These are phyloP conservation scores for Megalops cyprinoides DNA, from an alignment of 2,797 vertebrate genomes.

Conservation along the genomic window DNA sequence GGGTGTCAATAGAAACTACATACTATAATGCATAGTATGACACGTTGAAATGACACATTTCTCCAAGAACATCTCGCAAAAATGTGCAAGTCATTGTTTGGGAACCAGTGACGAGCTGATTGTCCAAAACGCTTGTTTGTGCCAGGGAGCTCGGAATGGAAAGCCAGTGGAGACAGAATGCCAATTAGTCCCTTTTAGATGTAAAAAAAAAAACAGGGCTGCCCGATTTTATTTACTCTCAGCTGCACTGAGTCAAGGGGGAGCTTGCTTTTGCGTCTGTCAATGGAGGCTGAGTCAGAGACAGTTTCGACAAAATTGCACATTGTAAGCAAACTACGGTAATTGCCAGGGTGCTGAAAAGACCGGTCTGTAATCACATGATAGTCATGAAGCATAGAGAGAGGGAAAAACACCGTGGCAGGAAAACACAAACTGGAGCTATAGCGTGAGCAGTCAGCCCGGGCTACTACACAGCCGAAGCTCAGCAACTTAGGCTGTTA, in stretches of 20 bases:
- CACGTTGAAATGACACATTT: neutral
- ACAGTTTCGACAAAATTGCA: conserved; percentile 66
- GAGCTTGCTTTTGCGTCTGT: conserved; percentile 58
- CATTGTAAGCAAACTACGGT: conserved; percentile 69
- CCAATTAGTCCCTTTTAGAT: conserved; percentile 61
- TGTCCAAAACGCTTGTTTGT: conserved; percentile 52
- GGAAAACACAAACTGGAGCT: neutral
- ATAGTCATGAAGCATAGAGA: conserved; percentile 64
- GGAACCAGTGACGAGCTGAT: conserved; percentile 52
- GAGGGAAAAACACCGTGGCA: conserved; percentile 40
- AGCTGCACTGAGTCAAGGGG: conserved; percentile 46
- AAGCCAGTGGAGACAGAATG: conserved; percentile 63
- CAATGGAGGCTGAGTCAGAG: conserved; percentile 60
- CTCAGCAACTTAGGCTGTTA: conserved; percentile 20
- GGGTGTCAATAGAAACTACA: too few species aligned
- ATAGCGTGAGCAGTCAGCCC: conserved; percentile 25
- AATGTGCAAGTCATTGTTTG: conserved; percentile 53
- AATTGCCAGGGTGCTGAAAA: conserved; percentile 74
- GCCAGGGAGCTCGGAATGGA: conserved; percentile 56
- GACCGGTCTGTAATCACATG: conserved; percentile 74
- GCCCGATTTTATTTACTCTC: conserved; percentile 59
- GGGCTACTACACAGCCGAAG: conserved; percentile 20
- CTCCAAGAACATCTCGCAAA: conserved; percentile 28
- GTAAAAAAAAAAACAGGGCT: conserved; percentile 50
- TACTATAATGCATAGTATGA: neutral